These are phyloP conservation scores for Noctua janthe DNA, from an alignment of 2,888 invertebrate genomes.

Conservation along the genomic window DNA sequence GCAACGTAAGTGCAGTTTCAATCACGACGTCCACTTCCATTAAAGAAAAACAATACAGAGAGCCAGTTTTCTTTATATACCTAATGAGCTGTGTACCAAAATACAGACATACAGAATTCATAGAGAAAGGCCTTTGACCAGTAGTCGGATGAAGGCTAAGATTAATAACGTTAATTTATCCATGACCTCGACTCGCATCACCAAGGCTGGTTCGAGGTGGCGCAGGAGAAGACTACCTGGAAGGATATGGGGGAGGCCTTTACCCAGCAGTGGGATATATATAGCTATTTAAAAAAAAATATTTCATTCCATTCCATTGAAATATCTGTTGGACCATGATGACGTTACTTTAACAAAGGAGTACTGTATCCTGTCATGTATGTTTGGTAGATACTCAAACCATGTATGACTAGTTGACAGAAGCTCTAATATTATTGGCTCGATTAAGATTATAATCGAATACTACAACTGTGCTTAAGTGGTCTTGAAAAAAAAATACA, in stretches of 20 bases:
- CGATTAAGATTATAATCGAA: neutral
- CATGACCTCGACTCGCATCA: neutral
- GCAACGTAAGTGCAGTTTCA: no score
- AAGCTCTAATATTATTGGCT: neutral
- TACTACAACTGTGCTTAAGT: neutral
- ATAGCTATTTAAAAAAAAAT: neutral
- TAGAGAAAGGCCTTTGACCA: no score
- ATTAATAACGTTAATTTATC: no score
- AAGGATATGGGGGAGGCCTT: neutral
- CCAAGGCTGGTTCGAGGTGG: neutral
- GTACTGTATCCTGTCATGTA: neutral
- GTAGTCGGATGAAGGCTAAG: no score
- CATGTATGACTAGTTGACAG: neutral
- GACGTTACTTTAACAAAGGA: neutral
- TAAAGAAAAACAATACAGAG: no score
- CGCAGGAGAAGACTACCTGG: neutral
- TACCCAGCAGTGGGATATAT: neutral
- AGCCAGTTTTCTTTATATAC: no score
- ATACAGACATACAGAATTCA: no score
- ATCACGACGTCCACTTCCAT: no score
- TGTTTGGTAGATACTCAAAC: neutral
- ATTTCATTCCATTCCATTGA: no score
- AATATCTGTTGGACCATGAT: neutral
- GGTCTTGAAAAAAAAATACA: neutral
- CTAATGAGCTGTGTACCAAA: no score